Evolutionary conservation across 2,113 vertebrate species (phyloP).

Genomic region (Cynoglossus semilaevis): DNA sequence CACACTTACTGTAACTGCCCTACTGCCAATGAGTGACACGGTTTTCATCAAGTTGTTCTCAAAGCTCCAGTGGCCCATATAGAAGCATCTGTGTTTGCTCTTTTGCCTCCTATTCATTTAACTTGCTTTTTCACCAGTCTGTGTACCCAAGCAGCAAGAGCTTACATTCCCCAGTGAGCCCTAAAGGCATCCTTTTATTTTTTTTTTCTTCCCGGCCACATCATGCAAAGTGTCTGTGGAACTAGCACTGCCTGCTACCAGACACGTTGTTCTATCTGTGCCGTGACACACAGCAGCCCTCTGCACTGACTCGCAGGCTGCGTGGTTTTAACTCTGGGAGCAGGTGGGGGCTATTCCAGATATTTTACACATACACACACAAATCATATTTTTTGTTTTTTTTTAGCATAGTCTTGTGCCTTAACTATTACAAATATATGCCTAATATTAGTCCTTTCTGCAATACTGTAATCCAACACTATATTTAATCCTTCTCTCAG

Average conservation of each 20-base stretch:
- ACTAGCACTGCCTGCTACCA: slow-evolving; percentile 24
- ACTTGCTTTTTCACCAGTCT: slow-evolving; percentile 11
- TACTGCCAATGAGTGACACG: background rate
- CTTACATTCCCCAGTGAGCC: slow-evolving; percentile 36
- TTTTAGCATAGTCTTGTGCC: no score
- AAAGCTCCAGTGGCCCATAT: background rate
- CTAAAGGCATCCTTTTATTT: slow-evolving; percentile 24
- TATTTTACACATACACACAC: no score
- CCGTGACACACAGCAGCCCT: slow-evolving; percentile 12
- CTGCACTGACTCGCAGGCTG: slow-evolving; percentile 4
- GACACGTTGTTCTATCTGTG: slow-evolving; percentile 4
- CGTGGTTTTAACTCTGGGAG: slow-evolving; percentile 16
- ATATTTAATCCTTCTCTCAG: no score
- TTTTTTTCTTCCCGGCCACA: background rate
- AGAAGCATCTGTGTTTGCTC: background rate
- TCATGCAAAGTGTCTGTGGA: slow-evolving; percentile 10
- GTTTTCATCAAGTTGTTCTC: background rate
- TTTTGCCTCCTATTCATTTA: slow-evolving; percentile 5
- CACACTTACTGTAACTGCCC: background rate
- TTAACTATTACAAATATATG: no score
- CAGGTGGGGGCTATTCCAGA: slow-evolving; percentile 12
- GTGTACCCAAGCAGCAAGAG: slow-evolving; percentile 7
- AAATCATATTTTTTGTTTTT: no score
- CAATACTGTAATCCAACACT: no score
- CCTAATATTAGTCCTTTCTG: no score